Evolutionary conservation across 2,113 vertebrate genomes (phyloP), one percentile per base, ranked within the genome.

Genomic region (Bubo bubo): DNA sequence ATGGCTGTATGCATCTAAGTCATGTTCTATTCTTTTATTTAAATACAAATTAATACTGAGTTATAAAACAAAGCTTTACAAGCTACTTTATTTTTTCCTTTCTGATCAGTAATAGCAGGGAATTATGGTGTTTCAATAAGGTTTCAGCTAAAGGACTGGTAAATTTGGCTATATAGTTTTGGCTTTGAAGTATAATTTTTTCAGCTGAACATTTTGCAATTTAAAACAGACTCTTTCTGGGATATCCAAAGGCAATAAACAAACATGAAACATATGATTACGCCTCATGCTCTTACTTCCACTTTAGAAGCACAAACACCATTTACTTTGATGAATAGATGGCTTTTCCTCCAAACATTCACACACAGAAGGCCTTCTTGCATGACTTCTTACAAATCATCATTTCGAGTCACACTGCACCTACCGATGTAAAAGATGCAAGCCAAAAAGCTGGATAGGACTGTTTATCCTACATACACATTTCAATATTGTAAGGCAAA

Each of bases 221-320:
- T 92, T 88, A 84, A 88, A 95, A 77, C 76, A 88, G 74, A 79
- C 59, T 79, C 83, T 88, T 95, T 89, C 90, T 93, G 76, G 47
- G 52, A 92, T 92, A 64, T 88, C 92, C 92, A 96, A 97, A 93
- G 59, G 86, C 92, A 97, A 93, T 94, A 93, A 93, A 75, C 89
- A 93, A 95, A 88, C 81, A 95, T 34, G 56, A 96, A 94, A 90
- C 87, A 86, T 79, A 88, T 50, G 77, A 96, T 87, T 90, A 86
- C 5, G 6, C 85, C 79, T 86, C 72, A 92, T 79, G 92, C 64
- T 95, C 92, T 93, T 90, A 58, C 53, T 97, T 90, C 75, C 67
- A 96, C 92, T 83, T 94, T 30, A 90, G 88, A 39, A 83, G 76
- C 52, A 88, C 82, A 97, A 88, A 90, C 92, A 74, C 55, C 26